These are phyloP conservation scores for Epizoanthus stellaris DNA, from an alignment of 92 coral and sea anemone genomes.

Conservation along the genomic window DNA sequence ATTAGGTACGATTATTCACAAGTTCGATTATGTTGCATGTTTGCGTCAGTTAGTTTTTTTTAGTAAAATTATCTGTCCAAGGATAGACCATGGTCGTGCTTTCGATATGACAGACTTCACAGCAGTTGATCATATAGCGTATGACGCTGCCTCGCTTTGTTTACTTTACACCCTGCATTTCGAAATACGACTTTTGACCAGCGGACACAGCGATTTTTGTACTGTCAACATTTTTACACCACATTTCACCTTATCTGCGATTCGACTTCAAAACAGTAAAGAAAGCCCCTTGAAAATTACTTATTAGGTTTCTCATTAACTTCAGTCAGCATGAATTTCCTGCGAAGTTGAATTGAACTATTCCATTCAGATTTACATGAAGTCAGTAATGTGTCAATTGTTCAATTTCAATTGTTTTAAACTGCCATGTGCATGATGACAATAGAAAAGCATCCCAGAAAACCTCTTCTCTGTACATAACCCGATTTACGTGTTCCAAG, in stretches of 20 bases:
- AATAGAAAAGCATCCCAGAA: neutral
- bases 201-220: neutral
- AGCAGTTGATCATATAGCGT: neutral
- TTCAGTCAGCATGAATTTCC: constrained; percentile 24
- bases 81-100: neutral
- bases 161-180: neutral
- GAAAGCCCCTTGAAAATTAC: constrained; percentile 3
- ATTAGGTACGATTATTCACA: neutral
- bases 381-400: constrained; percentile 38
- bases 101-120: neutral
- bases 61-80: neutral
- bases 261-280: constrained; percentile 9
- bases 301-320: constrained; percentile 23
- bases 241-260: neutral
- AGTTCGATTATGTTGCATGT: neutral
- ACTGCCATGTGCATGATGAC: constrained; percentile 39
- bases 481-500: neutral
- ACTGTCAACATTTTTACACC: too few relatives aligned
- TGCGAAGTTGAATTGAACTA: constrained; percentile 12
- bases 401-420: constrained; percentile 28
- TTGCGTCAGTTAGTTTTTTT: neutral
- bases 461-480: neutral
- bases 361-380: constrained; percentile 23
- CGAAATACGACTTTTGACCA: neutral
- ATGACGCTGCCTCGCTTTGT: neutral